Evolutionary conservation across 2,113 vertebrate genomes (phyloP).

Genomic region (Hyperoodon ampullatus): DNA sequence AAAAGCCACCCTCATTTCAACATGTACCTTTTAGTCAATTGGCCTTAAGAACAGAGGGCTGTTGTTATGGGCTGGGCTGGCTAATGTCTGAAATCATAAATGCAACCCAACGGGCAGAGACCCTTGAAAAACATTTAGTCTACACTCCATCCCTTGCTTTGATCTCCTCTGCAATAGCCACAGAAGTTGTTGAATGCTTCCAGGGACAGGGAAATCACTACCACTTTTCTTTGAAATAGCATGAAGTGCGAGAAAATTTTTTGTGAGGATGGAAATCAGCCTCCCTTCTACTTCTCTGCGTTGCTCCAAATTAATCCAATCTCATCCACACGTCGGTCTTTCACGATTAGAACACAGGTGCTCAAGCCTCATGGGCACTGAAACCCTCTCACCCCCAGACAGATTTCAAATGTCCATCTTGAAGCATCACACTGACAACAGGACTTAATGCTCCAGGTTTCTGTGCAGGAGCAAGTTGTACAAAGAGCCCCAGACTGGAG

Average conservation of each 20-base stretch:
- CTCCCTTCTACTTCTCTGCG: not conserved
- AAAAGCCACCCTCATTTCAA: not conserved
- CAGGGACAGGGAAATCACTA: not conserved
- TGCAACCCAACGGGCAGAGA: not conserved
- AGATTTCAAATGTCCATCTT: not conserved
- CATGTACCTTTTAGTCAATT: not conserved
- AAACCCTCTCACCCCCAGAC: not conserved
- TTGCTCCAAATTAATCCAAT: not conserved
- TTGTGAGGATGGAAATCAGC: not conserved
- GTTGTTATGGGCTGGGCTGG: not conserved
- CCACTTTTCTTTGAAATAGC: not conserved
- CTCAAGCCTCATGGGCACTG: not conserved
- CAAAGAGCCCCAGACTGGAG: not conserved
- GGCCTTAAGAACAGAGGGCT: not conserved
- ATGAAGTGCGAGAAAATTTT: not conserved
- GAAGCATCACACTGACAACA: rapidly evolving
- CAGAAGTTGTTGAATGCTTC: not conserved
- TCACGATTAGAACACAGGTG: not conserved
- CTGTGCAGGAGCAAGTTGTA: rapidly evolving
- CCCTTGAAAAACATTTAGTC: not conserved
- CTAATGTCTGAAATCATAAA: not conserved
- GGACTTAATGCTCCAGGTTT: not conserved
- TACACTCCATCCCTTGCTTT: not conserved
- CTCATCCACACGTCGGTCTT: not conserved
- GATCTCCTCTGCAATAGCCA: not conserved